A percentile compares a stretch with the other conserved stretches of the same genome.
phyloP scores from a whole-genome alignment of 2,888 invertebrate species.

The Miltochrista miniata region DNA sequence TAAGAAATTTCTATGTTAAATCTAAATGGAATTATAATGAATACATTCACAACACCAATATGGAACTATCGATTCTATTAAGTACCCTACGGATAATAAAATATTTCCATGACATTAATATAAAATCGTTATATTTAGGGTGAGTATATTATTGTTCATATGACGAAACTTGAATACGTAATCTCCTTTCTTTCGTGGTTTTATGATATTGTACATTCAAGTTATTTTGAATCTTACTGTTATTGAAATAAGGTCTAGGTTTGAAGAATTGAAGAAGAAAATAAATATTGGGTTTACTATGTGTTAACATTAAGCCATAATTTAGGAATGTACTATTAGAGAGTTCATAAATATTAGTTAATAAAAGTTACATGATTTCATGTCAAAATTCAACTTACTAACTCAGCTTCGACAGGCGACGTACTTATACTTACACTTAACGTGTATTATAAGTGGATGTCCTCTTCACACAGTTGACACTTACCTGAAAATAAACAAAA shows the following conservation, averaged over 20 bases:
- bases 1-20: no score
- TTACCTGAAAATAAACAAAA: constrained; percentile 2
- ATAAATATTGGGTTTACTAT: constrained; percentile 17
- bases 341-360: not conserved
- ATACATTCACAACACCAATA: no score
- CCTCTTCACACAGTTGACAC: not conserved
- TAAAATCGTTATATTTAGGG: constrained; percentile 41
- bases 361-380: not conserved
- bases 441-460: no score
- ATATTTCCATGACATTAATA: constrained; percentile 18
- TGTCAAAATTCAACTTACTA: not conserved
- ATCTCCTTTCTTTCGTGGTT: constrained; percentile 27
- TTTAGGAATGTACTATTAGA: not conserved
- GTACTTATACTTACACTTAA: no score
- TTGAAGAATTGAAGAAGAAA: not conserved
- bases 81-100: no score
- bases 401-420: no score
- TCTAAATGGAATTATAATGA: no score
- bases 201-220: constrained; percentile 9
- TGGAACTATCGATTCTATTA: no score
- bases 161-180: constrained; percentile 41
- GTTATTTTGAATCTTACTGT: constrained; percentile 7
- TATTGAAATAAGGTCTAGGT: not conserved
- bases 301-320: constrained; percentile 25
- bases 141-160: constrained; percentile 45